phyloP scores from a whole-genome alignment of 1,140 invertebrate genomes.

The Aphelenchoides avenae region DNA sequence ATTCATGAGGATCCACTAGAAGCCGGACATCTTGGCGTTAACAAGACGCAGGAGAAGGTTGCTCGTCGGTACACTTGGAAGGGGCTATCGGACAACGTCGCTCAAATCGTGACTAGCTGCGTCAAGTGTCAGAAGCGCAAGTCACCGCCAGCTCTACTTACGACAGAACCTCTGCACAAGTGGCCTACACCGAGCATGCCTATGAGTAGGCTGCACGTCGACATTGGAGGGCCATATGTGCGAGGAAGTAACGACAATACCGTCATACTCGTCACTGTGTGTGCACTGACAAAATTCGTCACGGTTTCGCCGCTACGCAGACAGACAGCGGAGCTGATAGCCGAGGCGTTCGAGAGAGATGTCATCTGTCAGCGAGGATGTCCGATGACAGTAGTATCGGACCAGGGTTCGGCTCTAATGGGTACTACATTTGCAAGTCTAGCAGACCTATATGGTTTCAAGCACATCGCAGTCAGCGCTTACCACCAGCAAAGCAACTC shows the following conservation, averaged over 20 bases:
- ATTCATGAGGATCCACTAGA: slow-evolving; percentile 9
- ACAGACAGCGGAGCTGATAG: slow-evolving; percentile 1
- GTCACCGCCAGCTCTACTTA: too few relatives aligned
- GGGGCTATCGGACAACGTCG: neutral
- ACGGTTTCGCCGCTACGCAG: neutral
- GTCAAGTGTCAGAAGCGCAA: slow-evolving; percentile 8
- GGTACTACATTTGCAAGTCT: slow-evolving; percentile 5
- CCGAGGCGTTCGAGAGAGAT: slow-evolving; percentile 1
- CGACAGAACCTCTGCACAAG: too few relatives aligned
- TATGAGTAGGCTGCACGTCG: too few relatives aligned
- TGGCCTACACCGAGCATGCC: too few relatives aligned
- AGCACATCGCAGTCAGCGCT: neutral
- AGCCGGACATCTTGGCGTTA: neutral
- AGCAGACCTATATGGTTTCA: neutral
- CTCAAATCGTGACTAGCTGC: slow-evolving; percentile 1
- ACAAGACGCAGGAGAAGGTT: slow-evolving; percentile 12
- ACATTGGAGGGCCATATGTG: too few relatives aligned
- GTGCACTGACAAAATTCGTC: slow-evolving; percentile 9
- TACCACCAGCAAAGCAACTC: slow-evolving; percentile 3
- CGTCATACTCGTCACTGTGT: slow-evolving; percentile 7
- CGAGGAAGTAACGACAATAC: too few relatives aligned
- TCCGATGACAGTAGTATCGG: neutral
- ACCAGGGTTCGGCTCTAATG: slow-evolving; percentile 9
- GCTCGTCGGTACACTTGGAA: slow-evolving; percentile 2
- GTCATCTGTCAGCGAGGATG: slow-evolving; percentile 4